These are phyloP conservation scores for Zelleria hepariella DNA, from an alignment of 2,888 invertebrate species.

Conservation along the genomic window DNA sequence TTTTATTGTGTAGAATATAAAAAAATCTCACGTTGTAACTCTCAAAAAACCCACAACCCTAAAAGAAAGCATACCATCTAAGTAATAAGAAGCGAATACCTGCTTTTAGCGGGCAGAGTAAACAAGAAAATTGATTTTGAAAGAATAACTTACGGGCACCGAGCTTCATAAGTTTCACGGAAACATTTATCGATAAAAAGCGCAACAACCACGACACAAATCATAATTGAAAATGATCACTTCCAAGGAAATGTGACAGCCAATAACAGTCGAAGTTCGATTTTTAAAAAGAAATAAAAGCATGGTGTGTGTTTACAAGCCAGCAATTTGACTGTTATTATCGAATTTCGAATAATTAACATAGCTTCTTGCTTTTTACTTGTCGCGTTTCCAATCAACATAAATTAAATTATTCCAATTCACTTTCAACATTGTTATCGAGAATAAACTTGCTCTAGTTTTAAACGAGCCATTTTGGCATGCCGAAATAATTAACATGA, in stretches of 20 bases:
- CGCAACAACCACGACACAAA: neutral
- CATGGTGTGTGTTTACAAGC: neutral
- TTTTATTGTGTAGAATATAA: too few relatives aligned
- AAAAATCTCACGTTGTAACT: too few relatives aligned
- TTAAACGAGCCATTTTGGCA: neutral
- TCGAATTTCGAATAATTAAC: neutral
- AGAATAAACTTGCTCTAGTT: neutral
- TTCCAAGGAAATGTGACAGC: neutral
- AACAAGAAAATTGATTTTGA: conserved; percentile 68
- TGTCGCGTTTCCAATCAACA: neutral
- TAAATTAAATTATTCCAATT: neutral
- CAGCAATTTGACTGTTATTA: neutral
- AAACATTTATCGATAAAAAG: conserved; percentile 31
- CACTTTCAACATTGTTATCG: neutral
- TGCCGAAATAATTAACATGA: neutral
- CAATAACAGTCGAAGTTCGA: neutral
- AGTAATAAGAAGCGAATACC: conserved; percentile 47
- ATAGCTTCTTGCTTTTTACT: neutral
- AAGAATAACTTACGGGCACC: conserved; percentile 37
- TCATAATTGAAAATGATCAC: conserved; percentile 1
- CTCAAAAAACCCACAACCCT: conserved; percentile 25
- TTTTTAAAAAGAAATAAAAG: too few relatives aligned
- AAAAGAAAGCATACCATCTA: conserved; percentile 22
- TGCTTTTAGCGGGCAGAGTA: conserved; percentile 52
- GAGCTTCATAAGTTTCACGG: conserved; percentile 40